Base-by-base conservation (phyloP, 2,797 vertebrate genomes). In the Sebastes variabilis region DNA sequence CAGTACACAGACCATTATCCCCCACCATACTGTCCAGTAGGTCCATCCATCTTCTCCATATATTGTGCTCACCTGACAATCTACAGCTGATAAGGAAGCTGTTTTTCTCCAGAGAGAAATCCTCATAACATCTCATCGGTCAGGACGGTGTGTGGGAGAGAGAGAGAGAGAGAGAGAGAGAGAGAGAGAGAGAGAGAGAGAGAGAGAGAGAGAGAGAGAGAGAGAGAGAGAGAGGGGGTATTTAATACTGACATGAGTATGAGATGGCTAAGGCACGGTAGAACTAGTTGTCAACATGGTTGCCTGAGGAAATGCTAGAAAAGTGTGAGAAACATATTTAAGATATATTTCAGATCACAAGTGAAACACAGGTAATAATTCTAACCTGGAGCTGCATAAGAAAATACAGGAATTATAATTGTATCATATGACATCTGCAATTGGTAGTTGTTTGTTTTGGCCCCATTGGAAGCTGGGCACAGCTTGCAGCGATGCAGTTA, bases 61-160 rank as follows among this genome's bases (percentile, higher is more conserved):
- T 79, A 82, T 79, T 85, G 56, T 22, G 2, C 71, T 75, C 62
- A 77, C 18, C 77, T 79, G 80, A 87, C 83, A 87, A 82, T 79
- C 83, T 46, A 55, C 60, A 59, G 24, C 82, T 89, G 90, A 93
- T 89, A 89, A 89, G 89, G 82, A 84, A 84, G 71, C 82, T 75
- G 86, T 88, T 90, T 90, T 88, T 85, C 86, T 90, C 78, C 72
- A 75, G 82, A 67, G 61, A 54, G 36, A 66, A 77, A 80, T 73
- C 67, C 75, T 81, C 86, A 67, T 87, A 64, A 36, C 66, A 79
- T 69, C 79, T 89, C 90, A 89, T 89, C 83, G 75, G 77, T 72
- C 68, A 78, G 81, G 75, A 83, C 80, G 79, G 85, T 84, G 84
- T 36, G 74, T 58, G 72, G 25, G 79, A 42, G 79, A 60, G 66